Base-by-base conservation (phyloP, 2,113 vertebrate species). In the Pogona vitticeps region DNA sequence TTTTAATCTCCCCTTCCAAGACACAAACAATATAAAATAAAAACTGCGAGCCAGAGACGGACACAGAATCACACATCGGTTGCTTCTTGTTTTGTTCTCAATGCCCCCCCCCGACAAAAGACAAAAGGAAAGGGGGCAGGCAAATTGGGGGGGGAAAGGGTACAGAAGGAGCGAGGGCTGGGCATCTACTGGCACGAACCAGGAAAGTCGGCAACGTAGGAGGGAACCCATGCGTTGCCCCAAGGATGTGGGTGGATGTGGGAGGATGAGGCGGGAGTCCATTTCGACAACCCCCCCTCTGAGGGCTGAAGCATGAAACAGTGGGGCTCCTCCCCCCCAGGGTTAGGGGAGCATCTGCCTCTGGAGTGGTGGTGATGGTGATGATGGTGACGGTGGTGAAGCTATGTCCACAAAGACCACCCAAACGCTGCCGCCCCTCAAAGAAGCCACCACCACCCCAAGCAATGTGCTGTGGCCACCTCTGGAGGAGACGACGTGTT, bases 11-110 rank as follows among this genome's bases (percentile, higher is more conserved):
- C 87, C 87, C 76, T 88, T 80, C 77, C 42, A 58, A 80, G 70
- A 88, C 87, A 88, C 68, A 80, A 73, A 84, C 76, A 38, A 84
- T 88, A 93, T 88, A 94, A 95, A 95, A 86, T 94, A 90, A 90
- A 91, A 88, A 84, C 82, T 33, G 40, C n/a, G 76, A 88, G 87
- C 68, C 87, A 80, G 87, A 84, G 87, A 84, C 40, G 58, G 87
- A 84, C 76, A 83, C 68, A 79, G 76, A 84, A 84, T 72, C 76
- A 77, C 52, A 63, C 23, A 10, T 42, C 56, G 10, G 76, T 78
- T 79, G 78, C 75, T 83, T 79, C 68, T 79, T 85, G 59, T 71
- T 72, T 72, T 31, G 33, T 40, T 67, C n/a, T 21, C 28, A 18
- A 52, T 36, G 31, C n/a, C 52, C 70, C 33, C 56, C 85, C 86